Conservation (phyloP, 2,113 vertebrate species). For the Oxygymnocypris stewartii region DNA sequence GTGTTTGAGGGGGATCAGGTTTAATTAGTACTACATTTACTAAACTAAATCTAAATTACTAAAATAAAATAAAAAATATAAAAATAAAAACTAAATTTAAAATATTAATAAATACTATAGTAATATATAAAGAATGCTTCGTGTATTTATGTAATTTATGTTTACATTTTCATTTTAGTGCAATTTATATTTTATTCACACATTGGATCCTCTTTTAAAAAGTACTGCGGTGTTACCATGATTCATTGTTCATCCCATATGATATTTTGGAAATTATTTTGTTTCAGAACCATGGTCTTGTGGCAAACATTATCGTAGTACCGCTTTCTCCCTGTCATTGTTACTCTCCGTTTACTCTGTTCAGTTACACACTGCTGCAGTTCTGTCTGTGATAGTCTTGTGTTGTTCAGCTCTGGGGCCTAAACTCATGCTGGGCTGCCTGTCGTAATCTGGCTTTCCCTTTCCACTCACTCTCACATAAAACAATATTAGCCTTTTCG, state of each 20-base stretch:
- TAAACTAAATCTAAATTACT: too few species aligned
- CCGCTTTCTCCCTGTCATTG: neutral
- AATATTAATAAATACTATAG: too few species aligned
- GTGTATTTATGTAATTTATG: too few species aligned
- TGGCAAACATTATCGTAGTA: neutral
- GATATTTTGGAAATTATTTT: neutral
- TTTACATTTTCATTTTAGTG: too few species aligned
- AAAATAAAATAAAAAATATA: too few species aligned
- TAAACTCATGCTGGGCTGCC: conserved; percentile 27
- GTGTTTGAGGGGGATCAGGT: too few species aligned
- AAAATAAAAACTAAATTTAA: too few species aligned
- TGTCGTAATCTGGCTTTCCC: conserved; percentile 49
- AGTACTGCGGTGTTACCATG: too few species aligned
- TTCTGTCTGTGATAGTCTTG: conserved; percentile 43
- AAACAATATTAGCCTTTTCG: conserved; percentile 78
- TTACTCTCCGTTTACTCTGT: neutral
- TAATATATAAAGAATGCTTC: too few species aligned
- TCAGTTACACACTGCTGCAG: conserved; percentile 23
- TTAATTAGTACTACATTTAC: too few species aligned
- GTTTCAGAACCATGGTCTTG: neutral
- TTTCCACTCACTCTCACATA: conserved; percentile 62
- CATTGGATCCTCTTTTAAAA: too few species aligned
- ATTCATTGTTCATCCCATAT: neutral
- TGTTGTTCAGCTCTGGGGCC: conserved; percentile 33
- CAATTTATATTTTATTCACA: too few species aligned